phyloP scores from a whole-genome alignment of 2,888 invertebrate species.

The Diachrysia chrysitis region DNA sequence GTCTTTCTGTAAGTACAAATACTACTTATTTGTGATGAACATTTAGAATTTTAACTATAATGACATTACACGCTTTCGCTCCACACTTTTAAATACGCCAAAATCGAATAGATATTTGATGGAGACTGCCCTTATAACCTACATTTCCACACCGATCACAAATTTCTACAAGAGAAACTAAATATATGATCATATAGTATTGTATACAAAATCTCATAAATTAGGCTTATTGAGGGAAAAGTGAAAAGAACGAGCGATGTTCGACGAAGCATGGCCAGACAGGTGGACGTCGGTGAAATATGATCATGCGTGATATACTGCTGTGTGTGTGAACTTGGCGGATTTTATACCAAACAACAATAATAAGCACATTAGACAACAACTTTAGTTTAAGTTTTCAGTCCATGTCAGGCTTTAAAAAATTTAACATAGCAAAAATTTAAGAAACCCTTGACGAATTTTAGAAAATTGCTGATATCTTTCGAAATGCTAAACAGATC shows the following conservation, averaged over 20 bases:
- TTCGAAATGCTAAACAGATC: too few species aligned
- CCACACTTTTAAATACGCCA: neutral
- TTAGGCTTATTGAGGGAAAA: constrained; percentile 63
- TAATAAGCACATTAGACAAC: too few species aligned
- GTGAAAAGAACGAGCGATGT: constrained; percentile 63
- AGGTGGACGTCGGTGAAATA: constrained; percentile 46
- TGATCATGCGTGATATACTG: constrained; percentile 12
- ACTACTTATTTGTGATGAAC: too few species aligned
- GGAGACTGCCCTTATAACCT: constrained; percentile 14
- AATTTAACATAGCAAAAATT: too few species aligned
- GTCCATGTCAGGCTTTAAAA: too few species aligned
- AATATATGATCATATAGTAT: constrained; percentile 14
- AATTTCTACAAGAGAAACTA: constrained; percentile 42
- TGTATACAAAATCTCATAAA: constrained; percentile 35
- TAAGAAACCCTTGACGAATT: too few species aligned
- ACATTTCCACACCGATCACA: constrained; percentile 7
- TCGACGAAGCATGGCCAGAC: constrained; percentile 58
- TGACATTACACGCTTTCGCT: neutral
- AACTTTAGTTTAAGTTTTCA: too few species aligned
- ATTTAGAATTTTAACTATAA: neutral
- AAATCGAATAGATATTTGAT: constrained; percentile 19
- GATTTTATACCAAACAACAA: neutral
- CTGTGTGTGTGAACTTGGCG: constrained; percentile 26
- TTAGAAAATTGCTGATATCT: too few species aligned
- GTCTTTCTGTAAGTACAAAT: too few species aligned